Evolutionary conservation across 1,140 invertebrate species (phyloP).

Genomic region (Diabrotica undecimpunctata): DNA sequence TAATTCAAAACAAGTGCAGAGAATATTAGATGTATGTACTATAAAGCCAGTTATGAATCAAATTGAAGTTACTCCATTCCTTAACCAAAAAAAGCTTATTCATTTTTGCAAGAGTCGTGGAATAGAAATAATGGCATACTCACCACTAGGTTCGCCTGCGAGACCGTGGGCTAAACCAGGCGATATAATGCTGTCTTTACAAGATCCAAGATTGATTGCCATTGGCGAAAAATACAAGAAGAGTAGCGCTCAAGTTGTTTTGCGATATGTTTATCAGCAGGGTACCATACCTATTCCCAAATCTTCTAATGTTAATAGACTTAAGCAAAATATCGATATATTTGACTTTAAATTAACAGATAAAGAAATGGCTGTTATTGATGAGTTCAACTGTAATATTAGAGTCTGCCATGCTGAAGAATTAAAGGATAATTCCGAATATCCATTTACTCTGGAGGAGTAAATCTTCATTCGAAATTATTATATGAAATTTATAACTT

Average conservation of each 20-base stretch:
- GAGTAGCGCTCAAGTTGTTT: conserved; percentile 58
- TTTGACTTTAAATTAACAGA: conserved; percentile 55
- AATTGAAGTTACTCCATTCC: conserved; percentile 42
- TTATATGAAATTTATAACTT: not conserved
- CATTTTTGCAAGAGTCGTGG: conserved; percentile 56
- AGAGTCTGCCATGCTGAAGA: conserved; percentile 28
- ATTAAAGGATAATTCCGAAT: conserved; percentile 24
- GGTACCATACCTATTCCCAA: conserved; percentile 59
- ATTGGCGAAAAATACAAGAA: conserved; percentile 62
- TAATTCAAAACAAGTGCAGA: conserved; percentile 69
- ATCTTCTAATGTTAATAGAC: conserved; percentile 55
- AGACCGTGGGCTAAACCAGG: conserved; percentile 64
- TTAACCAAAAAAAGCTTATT: conserved; percentile 40
- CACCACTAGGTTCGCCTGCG: conserved; percentile 66
- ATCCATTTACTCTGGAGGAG: conserved; percentile 31
- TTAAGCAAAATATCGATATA: conserved; percentile 56
- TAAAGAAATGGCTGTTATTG: conserved; percentile 49
- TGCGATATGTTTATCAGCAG: conserved; percentile 44
- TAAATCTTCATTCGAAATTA: conserved; percentile 38
- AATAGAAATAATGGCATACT: conserved; percentile 72
- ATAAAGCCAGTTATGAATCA: conserved; percentile 74
- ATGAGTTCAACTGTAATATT: conserved; percentile 43
- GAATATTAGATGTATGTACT: conserved; percentile 59
- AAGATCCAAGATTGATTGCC: conserved; percentile 57
- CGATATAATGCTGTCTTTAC: conserved; percentile 59